Percentiles rank a stretch among this genome's conserved stretches.
Conservation (phyloP, 2,888 invertebrate species). For the Phyto melanocephala region DNA sequence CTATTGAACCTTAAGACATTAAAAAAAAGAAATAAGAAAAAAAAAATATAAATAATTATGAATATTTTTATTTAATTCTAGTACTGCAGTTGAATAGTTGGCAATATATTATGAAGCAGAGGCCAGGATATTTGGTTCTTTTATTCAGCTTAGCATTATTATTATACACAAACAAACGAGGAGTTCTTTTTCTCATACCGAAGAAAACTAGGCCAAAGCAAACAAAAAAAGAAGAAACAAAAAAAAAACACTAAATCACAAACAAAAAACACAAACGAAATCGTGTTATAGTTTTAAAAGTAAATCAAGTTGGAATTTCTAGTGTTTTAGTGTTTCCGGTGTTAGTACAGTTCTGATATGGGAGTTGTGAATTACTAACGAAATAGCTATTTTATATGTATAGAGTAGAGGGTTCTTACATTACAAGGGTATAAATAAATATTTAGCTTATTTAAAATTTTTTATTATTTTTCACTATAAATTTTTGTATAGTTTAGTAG, state of each 20-base stretch:
- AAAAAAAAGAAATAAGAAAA: background rate
- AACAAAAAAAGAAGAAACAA: constrained; percentile 14
- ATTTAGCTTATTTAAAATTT: too few species aligned
- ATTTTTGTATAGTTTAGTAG: too few species aligned
- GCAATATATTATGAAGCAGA: background rate
- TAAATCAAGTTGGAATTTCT: constrained; percentile 54
- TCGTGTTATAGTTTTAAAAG: constrained; percentile 39
- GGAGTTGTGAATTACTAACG: constrained; percentile 4
- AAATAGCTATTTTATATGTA: background rate
- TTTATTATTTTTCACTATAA: too few species aligned
- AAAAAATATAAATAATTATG: background rate
- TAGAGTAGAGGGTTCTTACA: too few species aligned
- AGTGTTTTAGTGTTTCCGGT: constrained; percentile 55
- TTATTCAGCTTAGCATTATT: background rate
- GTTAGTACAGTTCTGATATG: constrained; percentile 8
- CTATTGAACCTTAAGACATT: background rate
- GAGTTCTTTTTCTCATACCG: background rate
- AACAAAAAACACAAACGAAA: constrained; percentile 26
- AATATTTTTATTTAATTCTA: constrained; percentile 7
- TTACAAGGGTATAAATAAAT: too few species aligned
- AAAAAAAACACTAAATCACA: constrained; percentile 4
- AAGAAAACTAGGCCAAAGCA: constrained; percentile 56
- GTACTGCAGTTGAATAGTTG: constrained; percentile 29
- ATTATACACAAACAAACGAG: constrained; percentile 10
- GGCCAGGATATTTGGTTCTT: background rate